Conservation (phyloP, 1,140 invertebrate species). For the Listronotus oregonensis region DNA sequence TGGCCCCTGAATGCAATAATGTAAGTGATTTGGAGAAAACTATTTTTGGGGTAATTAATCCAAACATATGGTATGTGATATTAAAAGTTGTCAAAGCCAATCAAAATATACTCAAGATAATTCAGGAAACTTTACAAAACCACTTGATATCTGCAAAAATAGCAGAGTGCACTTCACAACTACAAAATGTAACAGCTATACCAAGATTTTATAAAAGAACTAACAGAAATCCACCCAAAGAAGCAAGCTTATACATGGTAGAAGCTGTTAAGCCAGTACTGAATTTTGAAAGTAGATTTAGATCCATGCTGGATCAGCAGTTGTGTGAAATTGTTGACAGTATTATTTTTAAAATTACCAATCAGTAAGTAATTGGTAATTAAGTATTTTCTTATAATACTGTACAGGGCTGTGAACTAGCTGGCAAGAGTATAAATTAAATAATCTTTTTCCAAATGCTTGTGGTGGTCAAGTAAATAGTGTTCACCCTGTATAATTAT, state of each 20-base stretch:
- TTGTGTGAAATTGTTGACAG: constrained; percentile 35
- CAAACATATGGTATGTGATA: constrained; percentile 35
- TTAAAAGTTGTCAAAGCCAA: constrained; percentile 42
- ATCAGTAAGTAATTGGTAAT: constrained; percentile 39
- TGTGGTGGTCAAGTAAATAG: no score
- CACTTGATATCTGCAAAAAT: constrained; percentile 60
- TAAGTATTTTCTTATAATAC: no score
- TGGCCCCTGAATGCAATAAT: constrained; percentile 30
- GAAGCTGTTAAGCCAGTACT: constrained; percentile 67
- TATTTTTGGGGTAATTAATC: constrained; percentile 43
- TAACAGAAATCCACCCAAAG: constrained; percentile 82
- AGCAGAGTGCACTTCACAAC: constrained; percentile 61
- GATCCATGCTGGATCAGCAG: constrained; percentile 53
- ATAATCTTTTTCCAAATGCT: no score
- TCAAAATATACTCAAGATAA: constrained; percentile 59
- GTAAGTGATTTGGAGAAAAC: constrained; percentile 36
- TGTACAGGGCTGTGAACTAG: no score
- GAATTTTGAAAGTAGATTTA: constrained; percentile 65
- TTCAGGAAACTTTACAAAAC: constrained; percentile 57
- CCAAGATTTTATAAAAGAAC: constrained; percentile 91
- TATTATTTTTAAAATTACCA: constrained; percentile 38
- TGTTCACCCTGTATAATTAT: no score
- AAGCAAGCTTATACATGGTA: constrained; percentile 78
- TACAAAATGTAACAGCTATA: constrained; percentile 86
- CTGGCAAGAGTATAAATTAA: no score